Percentiles rank a stretch among this genome's conserved stretches.
Evolutionary conservation across 2,888 invertebrate species (phyloP).

Genomic region (Stenodera caucasica): DNA sequence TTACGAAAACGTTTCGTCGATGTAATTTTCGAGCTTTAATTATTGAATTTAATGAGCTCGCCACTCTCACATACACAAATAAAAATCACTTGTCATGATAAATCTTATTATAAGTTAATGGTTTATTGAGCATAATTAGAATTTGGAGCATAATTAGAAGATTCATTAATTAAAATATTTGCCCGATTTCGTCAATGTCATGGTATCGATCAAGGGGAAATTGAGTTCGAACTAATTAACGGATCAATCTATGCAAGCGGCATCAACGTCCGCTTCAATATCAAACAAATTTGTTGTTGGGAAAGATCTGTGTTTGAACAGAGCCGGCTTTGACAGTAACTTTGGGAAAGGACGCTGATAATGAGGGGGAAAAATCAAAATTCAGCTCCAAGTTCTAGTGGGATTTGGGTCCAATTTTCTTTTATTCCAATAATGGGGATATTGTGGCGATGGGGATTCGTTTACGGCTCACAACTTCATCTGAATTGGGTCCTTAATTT

Average conservation of each 20-base stretch:
- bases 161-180: slow-evolving; percentile 33
- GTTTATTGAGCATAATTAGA: slow-evolving; percentile 43
- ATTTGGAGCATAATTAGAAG: slow-evolving; percentile 34
- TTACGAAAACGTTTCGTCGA: not conserved
- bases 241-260: not conserved
- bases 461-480: too few relatives aligned
- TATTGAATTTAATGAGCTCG: slow-evolving; percentile 38
- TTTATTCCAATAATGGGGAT: too few relatives aligned
- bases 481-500: too few relatives aligned
- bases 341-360: too few relatives aligned
- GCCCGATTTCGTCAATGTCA: slow-evolving; percentile 21
- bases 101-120: slow-evolving; percentile 43
- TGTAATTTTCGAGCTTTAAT: slow-evolving; percentile 29
- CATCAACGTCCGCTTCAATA: too few relatives aligned
- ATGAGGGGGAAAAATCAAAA: too few relatives aligned
- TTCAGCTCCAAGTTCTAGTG: too few relatives aligned
- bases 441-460: too few relatives aligned
- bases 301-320: too few relatives aligned
- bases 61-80: slow-evolving; percentile 30
- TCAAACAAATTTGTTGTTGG: too few relatives aligned
- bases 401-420: too few relatives aligned
- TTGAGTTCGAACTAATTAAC: not conserved
- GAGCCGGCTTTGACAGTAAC: too few relatives aligned
- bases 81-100: slow-evolving; percentile 41
- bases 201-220: slow-evolving; percentile 19